Evolutionary conservation across 2,113 vertebrate species (phyloP), one percentile per base, ranked within the genome.

Genomic region (Anoplopoma fimbria): DNA sequence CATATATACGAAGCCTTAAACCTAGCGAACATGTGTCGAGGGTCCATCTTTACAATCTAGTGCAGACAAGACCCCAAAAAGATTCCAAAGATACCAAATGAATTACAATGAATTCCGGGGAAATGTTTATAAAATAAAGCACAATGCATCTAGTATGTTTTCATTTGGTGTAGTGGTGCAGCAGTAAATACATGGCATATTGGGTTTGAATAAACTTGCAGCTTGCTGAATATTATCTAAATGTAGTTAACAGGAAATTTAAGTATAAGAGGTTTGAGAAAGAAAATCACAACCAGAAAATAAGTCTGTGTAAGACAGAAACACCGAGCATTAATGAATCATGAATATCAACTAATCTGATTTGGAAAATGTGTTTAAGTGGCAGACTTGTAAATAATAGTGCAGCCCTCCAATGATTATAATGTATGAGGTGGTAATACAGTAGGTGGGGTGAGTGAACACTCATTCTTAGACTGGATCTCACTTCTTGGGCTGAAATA

Each of bases 1-100:
- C 36, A 34, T 57, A 60, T 21, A n/a, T 53, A 42, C 55, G 57
- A 31, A 72, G 29, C 1, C 57, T 82, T 74, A 61, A 64, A 75
- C 51, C 40, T 62, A 4, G 4, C 49, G 42, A 67, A 67, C 25
- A n/a, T 17, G 2, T 12, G 53, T 34, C 8, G 0, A 12, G 10
- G 25, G 4, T 23, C 36, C 13, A 13, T 42, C 36, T 64, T 53
- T 33, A 58, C 49, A 21, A 14, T 27, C 49, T 40, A 21, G 23
- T 14, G 47, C 34, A 64, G 47, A 31, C 1, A 27, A 42, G 12
- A 0, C 57, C 4, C 1, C 49, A 40, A 10, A n/a, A 64, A 4
- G 45, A 21, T 63, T 38, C 31, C 42, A 68, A 27, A 67, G 25
- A 31, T 21, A 21, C 4, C 15, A 31, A 47, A 23, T 51, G 14